Evolutionary conservation across 37 sponge, comb jelly and placozoan genomes (phyloP).

Genomic region (Axinella damicornis): DNA sequence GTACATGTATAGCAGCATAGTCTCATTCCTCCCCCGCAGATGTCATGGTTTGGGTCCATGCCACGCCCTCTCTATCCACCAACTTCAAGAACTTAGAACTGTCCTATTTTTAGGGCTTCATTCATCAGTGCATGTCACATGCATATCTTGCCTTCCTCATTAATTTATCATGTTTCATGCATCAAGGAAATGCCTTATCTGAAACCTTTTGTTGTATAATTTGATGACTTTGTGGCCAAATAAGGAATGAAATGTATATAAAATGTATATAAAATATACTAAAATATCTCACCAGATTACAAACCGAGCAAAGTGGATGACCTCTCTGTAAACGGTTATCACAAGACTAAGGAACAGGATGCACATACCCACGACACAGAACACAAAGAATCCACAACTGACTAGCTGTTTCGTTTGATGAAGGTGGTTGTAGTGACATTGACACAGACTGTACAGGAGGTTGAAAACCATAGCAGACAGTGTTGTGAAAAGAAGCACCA

Average conservation of each 20-base stretch:
- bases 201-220: too few relatives aligned
- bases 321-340: neutral
- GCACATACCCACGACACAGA: neutral
- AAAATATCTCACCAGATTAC: neutral
- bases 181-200: too few relatives aligned
- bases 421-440: neutral
- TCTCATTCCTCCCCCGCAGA: conserved; percentile 18
- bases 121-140: too few relatives aligned
- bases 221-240: too few relatives aligned
- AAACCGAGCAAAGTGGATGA: neutral
- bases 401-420: neutral
- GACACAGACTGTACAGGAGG: neutral
- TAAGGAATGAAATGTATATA: too few relatives aligned
- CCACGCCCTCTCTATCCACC: conserved; percentile 41
- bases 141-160: too few relatives aligned
- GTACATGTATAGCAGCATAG: too few relatives aligned
- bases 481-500: neutral
- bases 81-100: neutral
- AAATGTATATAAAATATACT: neutral
- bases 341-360: neutral
- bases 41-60: conserved; percentile 67
- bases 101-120: too few relatives aligned
- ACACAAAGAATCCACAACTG: neutral
- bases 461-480: neutral
- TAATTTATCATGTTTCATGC: too few relatives aligned